Evolutionary conservation across 2,888 invertebrate genomes (phyloP).

Genomic region (Pandemis corylana): DNA sequence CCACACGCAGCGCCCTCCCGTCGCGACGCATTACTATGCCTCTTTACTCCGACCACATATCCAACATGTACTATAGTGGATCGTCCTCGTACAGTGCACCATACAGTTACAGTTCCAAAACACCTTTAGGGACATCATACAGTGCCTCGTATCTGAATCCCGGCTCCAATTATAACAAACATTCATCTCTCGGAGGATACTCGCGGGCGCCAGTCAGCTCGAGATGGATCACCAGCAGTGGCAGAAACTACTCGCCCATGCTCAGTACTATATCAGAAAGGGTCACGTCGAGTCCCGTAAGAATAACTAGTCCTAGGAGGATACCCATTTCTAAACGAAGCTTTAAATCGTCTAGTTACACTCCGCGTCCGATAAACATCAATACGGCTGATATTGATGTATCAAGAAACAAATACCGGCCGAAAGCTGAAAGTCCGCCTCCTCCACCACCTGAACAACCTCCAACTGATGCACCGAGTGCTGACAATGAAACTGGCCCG

Average conservation of each 20-base stretch:
- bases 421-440: conserved; percentile 56
- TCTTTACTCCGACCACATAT: conserved; percentile 88
- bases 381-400: conserved; percentile 95
- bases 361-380: conserved; percentile 88
- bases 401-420: conserved; percentile 86
- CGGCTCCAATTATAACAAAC: conserved; percentile 77
- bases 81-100: conserved; percentile 79
- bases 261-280: conserved; percentile 88
- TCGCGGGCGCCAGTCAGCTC: conserved; percentile 77
- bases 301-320: conserved; percentile 76
- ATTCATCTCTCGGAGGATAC: conserved; percentile 83
- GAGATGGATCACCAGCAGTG: conserved; percentile 70
- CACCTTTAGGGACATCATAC: conserved; percentile 69
- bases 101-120: conserved; percentile 76
- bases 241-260: conserved; percentile 88
- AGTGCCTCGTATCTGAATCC: conserved; percentile 82
- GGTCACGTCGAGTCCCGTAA: conserved; percentile 67
- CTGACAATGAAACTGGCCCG: conserved; percentile 68
- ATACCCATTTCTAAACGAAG: conserved; percentile 81
- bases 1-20: conserved; percentile 58
- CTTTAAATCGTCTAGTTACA: conserved; percentile 72
- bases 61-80: conserved; percentile 84
- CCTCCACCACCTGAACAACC: conserved; percentile 47
- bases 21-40: conserved; percentile 81
- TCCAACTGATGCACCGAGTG: conserved; percentile 54